phyloP scores from a whole-genome alignment of 2,113 vertebrate species.

The Bubo bubo region DNA sequence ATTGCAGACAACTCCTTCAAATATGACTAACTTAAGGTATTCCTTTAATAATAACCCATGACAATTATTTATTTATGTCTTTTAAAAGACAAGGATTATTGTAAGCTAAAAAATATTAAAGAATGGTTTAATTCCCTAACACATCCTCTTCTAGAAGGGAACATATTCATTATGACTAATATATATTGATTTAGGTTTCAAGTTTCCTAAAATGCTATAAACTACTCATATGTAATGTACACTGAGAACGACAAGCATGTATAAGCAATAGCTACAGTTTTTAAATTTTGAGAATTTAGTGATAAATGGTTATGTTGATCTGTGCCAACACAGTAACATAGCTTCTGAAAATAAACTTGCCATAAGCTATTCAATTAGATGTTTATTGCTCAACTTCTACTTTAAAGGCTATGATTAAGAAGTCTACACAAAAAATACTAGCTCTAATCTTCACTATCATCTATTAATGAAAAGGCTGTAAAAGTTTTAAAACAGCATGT shows the following conservation, averaged over 20 bases:
- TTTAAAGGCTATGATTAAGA: slow-evolving; percentile 59
- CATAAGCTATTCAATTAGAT: slow-evolving; percentile 65
- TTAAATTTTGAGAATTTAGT: slow-evolving; percentile 49
- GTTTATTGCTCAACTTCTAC: slow-evolving; percentile 65
- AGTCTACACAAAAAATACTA: slow-evolving; percentile 57
- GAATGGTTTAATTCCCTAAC: neutral
- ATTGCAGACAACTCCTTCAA: neutral
- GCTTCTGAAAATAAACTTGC: slow-evolving; percentile 69
- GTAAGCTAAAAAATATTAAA: neutral
- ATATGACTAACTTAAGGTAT: neutral
- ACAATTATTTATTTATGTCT: neutral
- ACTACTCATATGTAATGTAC: neutral
- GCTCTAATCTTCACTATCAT: slow-evolving; percentile 55
- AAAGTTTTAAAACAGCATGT: slow-evolving; percentile 62
- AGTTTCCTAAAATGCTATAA: slow-evolving; percentile 17
- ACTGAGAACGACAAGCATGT: neutral
- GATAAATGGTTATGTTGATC: slow-evolving; percentile 69
- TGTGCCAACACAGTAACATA: slow-evolving; percentile 43
- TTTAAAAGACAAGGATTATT: neutral
- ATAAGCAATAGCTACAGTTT: neutral
- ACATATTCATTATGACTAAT: neutral
- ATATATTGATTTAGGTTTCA: neutral
- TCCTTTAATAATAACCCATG: neutral
- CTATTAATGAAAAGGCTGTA: slow-evolving; percentile 61
- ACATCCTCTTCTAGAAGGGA: neutral